A percentile compares a stretch with the other conserved stretches of the same genome.
Evolutionary conservation across 2,888 invertebrate species (phyloP).

Genomic region (Torymus auratus): DNA sequence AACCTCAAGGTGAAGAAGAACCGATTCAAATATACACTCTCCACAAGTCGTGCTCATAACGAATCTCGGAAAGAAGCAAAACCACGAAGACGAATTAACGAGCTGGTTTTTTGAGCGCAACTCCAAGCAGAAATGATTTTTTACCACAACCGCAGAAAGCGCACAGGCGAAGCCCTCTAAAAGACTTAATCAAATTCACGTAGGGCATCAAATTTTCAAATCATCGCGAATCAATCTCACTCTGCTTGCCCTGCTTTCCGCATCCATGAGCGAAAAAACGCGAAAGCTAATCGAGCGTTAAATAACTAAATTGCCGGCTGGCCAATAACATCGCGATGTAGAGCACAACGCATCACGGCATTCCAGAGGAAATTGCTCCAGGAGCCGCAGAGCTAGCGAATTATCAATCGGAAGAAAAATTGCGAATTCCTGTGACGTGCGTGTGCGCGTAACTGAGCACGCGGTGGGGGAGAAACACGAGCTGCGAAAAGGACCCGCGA

Average conservation of each 20-base stretch:
- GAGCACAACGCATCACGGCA: too few species aligned
- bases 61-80: slow-evolving; percentile 53
- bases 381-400: too few species aligned
- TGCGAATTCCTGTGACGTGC: too few species aligned
- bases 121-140: slow-evolving; percentile 50
- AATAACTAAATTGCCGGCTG: slow-evolving; percentile 27
- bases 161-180: slow-evolving; percentile 51
- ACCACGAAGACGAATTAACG: slow-evolving; percentile 58
- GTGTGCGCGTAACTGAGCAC: too few species aligned
- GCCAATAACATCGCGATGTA: too few species aligned
- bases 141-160: slow-evolving; percentile 58
- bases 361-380: too few species aligned
- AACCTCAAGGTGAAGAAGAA: slow-evolving; percentile 44
- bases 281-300: slow-evolving; percentile 47
- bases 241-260: slow-evolving; percentile 3
- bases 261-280: not conserved
- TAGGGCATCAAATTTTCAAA: slow-evolving; percentile 55
- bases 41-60: slow-evolving; percentile 37
- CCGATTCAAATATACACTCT: slow-evolving; percentile 53
- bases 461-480: slow-evolving; percentile 35
- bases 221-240: slow-evolving; percentile 49
- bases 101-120: slow-evolving; percentile 53
- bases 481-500: slow-evolving; percentile 20
- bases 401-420: too few species aligned
- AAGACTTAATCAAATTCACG: slow-evolving; percentile 58